A percentile compares a stretch with the other conserved stretches of the same genome.
These are phyloP conservation scores for Biston betularia DNA, from an alignment of 2,888 invertebrate genomes.

Conservation along the genomic window DNA sequence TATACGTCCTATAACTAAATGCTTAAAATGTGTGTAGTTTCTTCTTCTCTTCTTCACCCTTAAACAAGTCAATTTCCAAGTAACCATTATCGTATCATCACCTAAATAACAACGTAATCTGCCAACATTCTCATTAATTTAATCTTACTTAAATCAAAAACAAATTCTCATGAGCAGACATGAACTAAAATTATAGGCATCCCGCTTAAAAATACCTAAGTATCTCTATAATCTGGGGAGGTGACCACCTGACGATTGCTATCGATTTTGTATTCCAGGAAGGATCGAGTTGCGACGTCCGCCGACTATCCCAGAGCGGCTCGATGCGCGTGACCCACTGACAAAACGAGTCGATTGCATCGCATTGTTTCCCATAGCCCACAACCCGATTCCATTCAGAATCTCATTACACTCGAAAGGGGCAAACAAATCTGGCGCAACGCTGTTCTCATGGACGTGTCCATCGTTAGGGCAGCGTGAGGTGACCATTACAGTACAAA, in stretches of 20 bases:
- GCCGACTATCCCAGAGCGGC: slow-evolving; percentile 52
- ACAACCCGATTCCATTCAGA: slow-evolving; percentile 82
- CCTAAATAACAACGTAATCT: slow-evolving; percentile 7
- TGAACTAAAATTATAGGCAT: slow-evolving; percentile 28
- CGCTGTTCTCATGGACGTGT: slow-evolving; percentile 84
- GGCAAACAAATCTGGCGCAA: slow-evolving; percentile 83
- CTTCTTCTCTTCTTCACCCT: background rate
- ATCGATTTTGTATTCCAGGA: slow-evolving; percentile 41
- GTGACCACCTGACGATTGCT: slow-evolving; percentile 36
- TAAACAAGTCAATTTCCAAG: background rate
- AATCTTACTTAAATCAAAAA: slow-evolving; percentile 15
- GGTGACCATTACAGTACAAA: slow-evolving; percentile 86
- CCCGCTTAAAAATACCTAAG: slow-evolving; percentile 20
- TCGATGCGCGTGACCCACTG: slow-evolving; percentile 74
- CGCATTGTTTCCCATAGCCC: slow-evolving; percentile 84
- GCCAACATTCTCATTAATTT: slow-evolving; percentile 10
- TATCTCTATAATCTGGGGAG: slow-evolving; percentile 32
- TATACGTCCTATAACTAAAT: background rate
- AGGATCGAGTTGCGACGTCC: slow-evolving; percentile 45
- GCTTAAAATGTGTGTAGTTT: background rate
- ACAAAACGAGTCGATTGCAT: slow-evolving; percentile 72
- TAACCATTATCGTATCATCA: slow-evolving; percentile 9
- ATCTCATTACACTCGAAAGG: slow-evolving; percentile 84
- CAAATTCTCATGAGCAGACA: slow-evolving; percentile 24
- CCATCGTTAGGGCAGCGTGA: slow-evolving; percentile 85